Conservation (phyloP, 1,140 invertebrate species). For the Drosophila mojavensis region DNA sequence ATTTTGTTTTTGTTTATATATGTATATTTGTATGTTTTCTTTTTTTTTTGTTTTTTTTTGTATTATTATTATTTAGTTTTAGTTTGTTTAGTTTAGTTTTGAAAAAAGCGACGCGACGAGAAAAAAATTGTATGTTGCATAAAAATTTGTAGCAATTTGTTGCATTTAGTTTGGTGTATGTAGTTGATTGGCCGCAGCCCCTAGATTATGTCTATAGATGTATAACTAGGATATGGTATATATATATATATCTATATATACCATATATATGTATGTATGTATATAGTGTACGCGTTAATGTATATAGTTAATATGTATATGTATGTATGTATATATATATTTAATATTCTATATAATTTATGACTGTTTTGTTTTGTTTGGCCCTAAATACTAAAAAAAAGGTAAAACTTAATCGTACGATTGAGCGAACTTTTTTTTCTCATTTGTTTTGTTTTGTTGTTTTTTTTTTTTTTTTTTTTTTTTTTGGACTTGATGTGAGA, state of each 20-base stretch:
- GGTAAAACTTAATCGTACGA: too few relatives aligned
- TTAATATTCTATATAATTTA: too few relatives aligned
- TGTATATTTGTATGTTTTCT: conserved; percentile 5
- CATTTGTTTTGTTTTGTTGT: too few relatives aligned
- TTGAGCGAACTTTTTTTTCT: too few relatives aligned
- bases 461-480: too few relatives aligned
- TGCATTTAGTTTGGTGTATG: conserved; percentile 79
- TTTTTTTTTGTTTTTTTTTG: conserved; percentile 18
- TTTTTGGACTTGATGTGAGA: conserved; percentile 54
- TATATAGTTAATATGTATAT: too few relatives aligned
- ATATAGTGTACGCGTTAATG: too few relatives aligned
- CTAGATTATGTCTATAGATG: conserved; percentile 47
- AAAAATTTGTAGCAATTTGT: conserved; percentile 81
- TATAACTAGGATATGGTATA: conserved; percentile 45
- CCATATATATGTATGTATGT: too few relatives aligned
- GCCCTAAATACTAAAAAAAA: too few relatives aligned
- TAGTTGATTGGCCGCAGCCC: conserved; percentile 74
- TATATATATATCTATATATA: conserved; percentile 50
- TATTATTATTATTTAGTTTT: conserved; percentile 20
- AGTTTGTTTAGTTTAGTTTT: conserved; percentile 14
- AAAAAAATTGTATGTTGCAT: conserved; percentile 63
- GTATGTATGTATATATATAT: too few relatives aligned
- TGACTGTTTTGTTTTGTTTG: too few relatives aligned
- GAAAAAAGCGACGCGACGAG: conserved; percentile 58
- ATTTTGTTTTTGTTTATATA: neutral